phyloP scores from a whole-genome alignment of 2,113 vertebrate genomes.

The Notechis scutatus region DNA sequence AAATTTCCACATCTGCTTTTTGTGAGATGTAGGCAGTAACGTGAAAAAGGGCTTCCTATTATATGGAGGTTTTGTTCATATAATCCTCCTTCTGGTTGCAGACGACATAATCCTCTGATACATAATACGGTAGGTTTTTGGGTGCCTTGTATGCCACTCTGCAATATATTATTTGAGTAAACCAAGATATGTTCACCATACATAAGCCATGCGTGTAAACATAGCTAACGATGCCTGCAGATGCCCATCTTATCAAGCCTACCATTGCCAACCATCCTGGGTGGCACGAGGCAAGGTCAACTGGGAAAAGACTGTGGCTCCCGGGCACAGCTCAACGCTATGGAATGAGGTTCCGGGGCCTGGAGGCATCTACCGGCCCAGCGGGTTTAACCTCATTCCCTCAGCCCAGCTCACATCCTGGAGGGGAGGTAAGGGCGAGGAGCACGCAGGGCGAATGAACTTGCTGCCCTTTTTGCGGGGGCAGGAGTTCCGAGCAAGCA shows the following conservation, averaged over 20 bases:
- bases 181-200: not conserved
- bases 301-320: not conserved
- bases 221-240: not conserved
- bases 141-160: not conserved
- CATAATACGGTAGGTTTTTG: not conserved
- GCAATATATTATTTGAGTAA: not conserved
- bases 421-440: conserved; percentile 45
- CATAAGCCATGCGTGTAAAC: not conserved
- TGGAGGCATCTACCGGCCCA: conserved; percentile 50
- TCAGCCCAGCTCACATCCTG: conserved; percentile 64
- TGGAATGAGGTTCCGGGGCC: conserved; percentile 53
- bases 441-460: not conserved
- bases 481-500: not conserved
- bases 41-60: not conserved
- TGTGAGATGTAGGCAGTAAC: not conserved
- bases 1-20: not conserved
- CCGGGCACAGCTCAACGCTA: conserved; percentile 39
- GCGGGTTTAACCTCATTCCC: conserved; percentile 67
- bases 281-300: not conserved
- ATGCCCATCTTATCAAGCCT: not conserved
- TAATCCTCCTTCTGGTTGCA: not conserved
- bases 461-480: conserved; percentile 43
- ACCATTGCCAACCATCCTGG: no score
- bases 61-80: not conserved
- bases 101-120: not conserved